Evolutionary conservation across 2,888 invertebrate genomes (phyloP).

Genomic region (Apamea crenata): DNA sequence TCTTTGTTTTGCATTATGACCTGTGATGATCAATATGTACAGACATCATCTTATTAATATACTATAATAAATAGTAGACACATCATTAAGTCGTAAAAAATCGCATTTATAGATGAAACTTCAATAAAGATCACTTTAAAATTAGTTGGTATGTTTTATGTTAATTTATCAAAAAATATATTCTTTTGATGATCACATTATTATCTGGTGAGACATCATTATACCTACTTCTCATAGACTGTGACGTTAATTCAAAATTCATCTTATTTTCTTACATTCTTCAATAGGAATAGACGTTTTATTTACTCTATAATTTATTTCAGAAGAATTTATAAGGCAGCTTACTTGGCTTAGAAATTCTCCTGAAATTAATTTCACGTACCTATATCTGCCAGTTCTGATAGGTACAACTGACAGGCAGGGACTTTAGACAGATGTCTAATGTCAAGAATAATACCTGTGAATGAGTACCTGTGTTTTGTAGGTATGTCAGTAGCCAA

Average conservation of each 20-base stretch:
- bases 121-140: constrained; percentile 33
- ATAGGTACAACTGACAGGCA: no score
- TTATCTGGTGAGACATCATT: constrained; percentile 37
- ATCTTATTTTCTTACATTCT: constrained; percentile 18
- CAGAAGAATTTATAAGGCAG: background rate
- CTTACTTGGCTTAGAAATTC: background rate
- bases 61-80: constrained; percentile 25
- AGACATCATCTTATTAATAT: background rate
- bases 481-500: background rate
- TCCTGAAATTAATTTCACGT: constrained; percentile 1
- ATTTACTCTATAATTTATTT: background rate
- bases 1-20: constrained; percentile 17
- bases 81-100: constrained; percentile 47
- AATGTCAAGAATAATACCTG: no score
- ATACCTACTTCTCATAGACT: constrained; percentile 1
- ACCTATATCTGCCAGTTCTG: background rate
- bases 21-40: constrained; percentile 18
- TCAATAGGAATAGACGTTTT: background rate
- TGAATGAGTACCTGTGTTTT: no score
- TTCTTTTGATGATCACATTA: constrained; percentile 28
- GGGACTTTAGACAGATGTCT: no score
- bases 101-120: constrained; percentile 23
- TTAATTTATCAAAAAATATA: constrained; percentile 34
- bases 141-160: constrained; percentile 18
- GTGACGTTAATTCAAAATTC: constrained; percentile 3